Conservation (phyloP, 2,113 vertebrate species). For the Heterotilapia buettikoferi region DNA sequence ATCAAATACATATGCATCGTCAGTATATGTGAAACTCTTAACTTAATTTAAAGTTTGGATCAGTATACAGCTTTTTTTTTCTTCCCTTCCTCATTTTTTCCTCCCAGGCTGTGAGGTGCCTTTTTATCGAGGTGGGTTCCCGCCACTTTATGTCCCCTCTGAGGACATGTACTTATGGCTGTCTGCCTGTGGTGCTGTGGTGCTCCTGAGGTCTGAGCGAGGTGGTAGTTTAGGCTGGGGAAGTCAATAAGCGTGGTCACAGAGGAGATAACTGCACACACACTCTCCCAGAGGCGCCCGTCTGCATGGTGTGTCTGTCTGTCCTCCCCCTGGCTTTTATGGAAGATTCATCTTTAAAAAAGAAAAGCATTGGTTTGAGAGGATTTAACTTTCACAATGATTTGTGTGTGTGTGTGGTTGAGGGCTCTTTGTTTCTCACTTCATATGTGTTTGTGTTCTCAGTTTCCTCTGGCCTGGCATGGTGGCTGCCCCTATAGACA, state of each 20-base stretch:
- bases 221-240: constrained; percentile 50
- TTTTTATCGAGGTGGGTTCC: constrained; percentile 52
- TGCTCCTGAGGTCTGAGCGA: constrained; percentile 55
- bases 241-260: constrained; percentile 39
- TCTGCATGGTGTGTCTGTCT: constrained; percentile 19
- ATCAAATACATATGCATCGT: background rate
- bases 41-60: background rate
- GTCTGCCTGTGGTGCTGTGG: constrained; percentile 62
- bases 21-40: background rate
- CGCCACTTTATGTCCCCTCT: constrained; percentile 47
- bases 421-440: constrained; percentile 39
- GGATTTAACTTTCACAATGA: constrained; percentile 48
- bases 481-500: constrained; percentile 27
- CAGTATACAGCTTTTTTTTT: background rate
- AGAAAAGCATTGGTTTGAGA: constrained; percentile 27
- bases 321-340: background rate
- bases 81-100: background rate
- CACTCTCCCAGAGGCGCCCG: constrained; percentile 32
- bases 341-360: constrained; percentile 22
- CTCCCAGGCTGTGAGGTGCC: background rate
- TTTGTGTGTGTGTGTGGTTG: constrained; percentile 22
- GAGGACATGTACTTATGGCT: constrained; percentile 59
- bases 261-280: constrained; percentile 49
- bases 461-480: constrained; percentile 41
- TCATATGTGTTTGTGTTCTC: constrained; percentile 14